phyloP scores from a whole-genome alignment of 1,140 invertebrate species.

The Cydia strobilella region DNA sequence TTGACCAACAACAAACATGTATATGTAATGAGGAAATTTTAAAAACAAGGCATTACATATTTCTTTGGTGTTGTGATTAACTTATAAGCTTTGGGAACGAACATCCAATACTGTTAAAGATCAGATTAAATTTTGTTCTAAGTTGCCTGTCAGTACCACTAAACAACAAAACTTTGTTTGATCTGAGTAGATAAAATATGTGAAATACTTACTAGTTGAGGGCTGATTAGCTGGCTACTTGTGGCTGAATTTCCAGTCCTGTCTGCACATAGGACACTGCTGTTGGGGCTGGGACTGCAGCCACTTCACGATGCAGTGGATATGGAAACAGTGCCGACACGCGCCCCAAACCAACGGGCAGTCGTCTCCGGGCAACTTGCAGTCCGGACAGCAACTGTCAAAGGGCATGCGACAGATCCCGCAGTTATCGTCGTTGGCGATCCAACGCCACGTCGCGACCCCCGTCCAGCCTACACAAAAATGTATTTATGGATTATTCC shows the following conservation, averaged over 20 bases:
- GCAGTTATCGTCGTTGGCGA: conserved; percentile 99
- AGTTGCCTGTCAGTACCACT: too few species aligned
- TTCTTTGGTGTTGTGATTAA: too few species aligned
- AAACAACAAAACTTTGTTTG: too few species aligned
- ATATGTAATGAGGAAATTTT: too few species aligned
- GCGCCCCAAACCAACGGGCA: conserved; percentile 99
- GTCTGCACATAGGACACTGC: conserved; percentile 99
- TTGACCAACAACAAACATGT: too few species aligned
- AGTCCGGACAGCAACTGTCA: conserved; percentile 99
- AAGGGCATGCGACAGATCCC: conserved; percentile 99
- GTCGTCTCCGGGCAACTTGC: conserved; percentile 98
- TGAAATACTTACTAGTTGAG: not conserved
- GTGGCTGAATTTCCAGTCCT: conserved; percentile 99
- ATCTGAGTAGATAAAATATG: too few species aligned
- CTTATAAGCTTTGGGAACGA: too few species aligned
- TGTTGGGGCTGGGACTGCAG: conserved; percentile 97
- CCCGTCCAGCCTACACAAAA: conserved; percentile 90
- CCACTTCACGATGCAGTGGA: conserved; percentile 99
- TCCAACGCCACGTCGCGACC: conserved; percentile 98
- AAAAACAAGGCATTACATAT: too few species aligned
- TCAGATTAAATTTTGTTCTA: too few species aligned
- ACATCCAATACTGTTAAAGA: too few species aligned
- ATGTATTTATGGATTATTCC: conserved; percentile 32
- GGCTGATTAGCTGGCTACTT: conserved; percentile 68
- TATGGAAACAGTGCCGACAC: conserved; percentile 99